A percentile compares a stretch with the other conserved stretches of the same genome.
These are phyloP conservation scores for Artibeus jamaicensis DNA, from an alignment of 2,797 vertebrate genomes.

Conservation along the genomic window DNA sequence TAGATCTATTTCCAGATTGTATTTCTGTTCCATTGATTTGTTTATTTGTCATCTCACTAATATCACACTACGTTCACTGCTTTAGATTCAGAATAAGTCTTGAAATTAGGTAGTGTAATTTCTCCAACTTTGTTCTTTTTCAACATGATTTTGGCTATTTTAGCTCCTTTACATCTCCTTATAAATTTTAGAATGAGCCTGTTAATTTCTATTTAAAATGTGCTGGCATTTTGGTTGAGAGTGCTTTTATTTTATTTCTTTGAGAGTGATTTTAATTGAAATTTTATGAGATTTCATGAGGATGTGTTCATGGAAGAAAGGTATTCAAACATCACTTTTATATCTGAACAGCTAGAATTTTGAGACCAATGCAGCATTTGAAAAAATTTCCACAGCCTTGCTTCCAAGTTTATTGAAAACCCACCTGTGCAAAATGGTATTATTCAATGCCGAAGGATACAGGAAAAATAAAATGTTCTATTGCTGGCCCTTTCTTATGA, in stretches of 20 bases:
- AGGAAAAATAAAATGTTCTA: conserved; percentile 53
- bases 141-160: conserved; percentile 23
- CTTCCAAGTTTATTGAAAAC: conserved; percentile 59
- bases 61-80: not conserved
- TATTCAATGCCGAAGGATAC: conserved; percentile 26
- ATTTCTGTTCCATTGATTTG: not conserved
- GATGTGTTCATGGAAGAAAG: not conserved
- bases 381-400: conserved; percentile 46
- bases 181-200: conserved; percentile 39
- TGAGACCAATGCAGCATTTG: conserved; percentile 36
- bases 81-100: not conserved
- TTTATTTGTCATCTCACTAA: not conserved
- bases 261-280: not conserved
- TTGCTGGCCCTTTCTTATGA: conserved; percentile 44
- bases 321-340: conserved; percentile 50
- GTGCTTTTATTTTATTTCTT: not conserved
- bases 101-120: not conserved
- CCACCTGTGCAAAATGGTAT: conserved; percentile 57
- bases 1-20: not conserved
- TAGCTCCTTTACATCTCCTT: not conserved
- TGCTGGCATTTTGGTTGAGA: conserved; percentile 1
- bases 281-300: not conserved
- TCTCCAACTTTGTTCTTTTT: conserved; percentile 25
- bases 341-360: conserved; percentile 48
- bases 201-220: conserved; percentile 8